A percentile compares a stretch with the other conserved stretches of the same genome.
Evolutionary conservation across 2,113 vertebrate genomes (phyloP).

Genomic region (Myiagra hebetior): DNA sequence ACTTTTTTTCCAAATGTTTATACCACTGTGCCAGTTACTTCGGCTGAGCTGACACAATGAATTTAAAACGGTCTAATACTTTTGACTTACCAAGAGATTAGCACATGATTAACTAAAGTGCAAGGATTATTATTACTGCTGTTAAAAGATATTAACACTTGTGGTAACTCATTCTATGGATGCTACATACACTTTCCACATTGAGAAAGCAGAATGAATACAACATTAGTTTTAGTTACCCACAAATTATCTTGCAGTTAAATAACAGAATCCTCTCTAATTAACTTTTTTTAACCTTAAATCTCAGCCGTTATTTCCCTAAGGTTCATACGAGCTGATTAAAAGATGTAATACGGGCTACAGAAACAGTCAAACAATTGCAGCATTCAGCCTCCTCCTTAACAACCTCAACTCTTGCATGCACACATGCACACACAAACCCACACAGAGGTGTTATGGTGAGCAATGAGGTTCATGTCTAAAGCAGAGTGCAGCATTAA

Average conservation of each 20-base stretch:
- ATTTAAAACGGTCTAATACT: slow-evolving; percentile 74
- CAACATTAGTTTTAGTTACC: not conserved
- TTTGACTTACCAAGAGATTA: slow-evolving; percentile 76
- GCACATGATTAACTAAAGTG: slow-evolving; percentile 73
- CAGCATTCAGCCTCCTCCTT: slow-evolving; percentile 2
- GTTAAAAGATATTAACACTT: slow-evolving; percentile 77
- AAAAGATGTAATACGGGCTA: not conserved
- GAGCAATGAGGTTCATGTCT: slow-evolving; percentile 48
- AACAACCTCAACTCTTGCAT: not conserved
- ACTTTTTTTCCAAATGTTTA: slow-evolving; percentile 60
- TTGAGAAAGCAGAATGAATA: not conserved
- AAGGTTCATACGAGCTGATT: not conserved
- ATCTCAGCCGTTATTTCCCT: not conserved
- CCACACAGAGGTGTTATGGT: slow-evolving; percentile 1
- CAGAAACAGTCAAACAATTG: not conserved
- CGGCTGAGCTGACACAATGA: slow-evolving; percentile 68
- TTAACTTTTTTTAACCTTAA: not conserved
- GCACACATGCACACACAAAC: not conserved
- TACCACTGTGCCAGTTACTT: slow-evolving; percentile 60
- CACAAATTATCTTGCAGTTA: not conserved
- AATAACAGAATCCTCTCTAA: not conserved
- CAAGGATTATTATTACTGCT: slow-evolving; percentile 73
- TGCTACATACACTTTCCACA: not conserved
- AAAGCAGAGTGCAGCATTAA: slow-evolving; percentile 51
- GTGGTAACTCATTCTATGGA: slow-evolving; percentile 57